Base-by-base conservation (phyloP, 2,113 vertebrate species). In the Lophochroa leadbeateri region DNA sequence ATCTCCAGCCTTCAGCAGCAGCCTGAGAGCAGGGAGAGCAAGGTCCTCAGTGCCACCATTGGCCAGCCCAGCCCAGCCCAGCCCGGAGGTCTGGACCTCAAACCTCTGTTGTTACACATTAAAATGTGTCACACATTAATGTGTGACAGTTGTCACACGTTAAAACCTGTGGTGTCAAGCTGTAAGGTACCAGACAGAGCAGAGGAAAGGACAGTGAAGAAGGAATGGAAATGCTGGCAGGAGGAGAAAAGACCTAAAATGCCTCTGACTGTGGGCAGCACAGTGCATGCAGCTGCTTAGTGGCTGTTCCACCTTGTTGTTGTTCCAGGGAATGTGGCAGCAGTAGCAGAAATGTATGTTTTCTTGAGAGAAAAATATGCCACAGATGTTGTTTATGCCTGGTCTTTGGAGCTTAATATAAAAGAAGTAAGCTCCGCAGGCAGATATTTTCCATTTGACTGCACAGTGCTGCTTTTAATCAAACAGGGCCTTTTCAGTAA, bases 191-290 rank as follows among this genome's bases (percentile, higher is more conserved):
- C 35, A 35, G 29, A 11, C 25, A 11, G 37, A 67, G 27, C 24
- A 20, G 61, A 18, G 10, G 31, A 15, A 14, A 33, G 12, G 7
- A 11, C 10, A 7, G 2, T 0, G 12, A 27, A 14, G 60, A 23
- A 52, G 13, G 50, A 60, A 46, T 3, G 24, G 18, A 41, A 39
- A 29, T 3, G 16, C 37, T 31, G 44, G 21, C 43, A 60, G 50
- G 7, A 52, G 27, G 5, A 27, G 69, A 4, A 64, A 35, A 70
- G 31, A 10, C 35, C 11, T 19, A 13, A 31, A 31, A 6, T 1
- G 5, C 5, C 13, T 6, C 7, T 5, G 43, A 10, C 17, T 2
- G 11, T 7, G 49, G 41, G 43, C 49, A 29, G 33, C 23, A 8
- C 18, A 3, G 18, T 3, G 35, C 6, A 1, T 8, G 10, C 13